Evolutionary conservation across 2,888 invertebrate genomes (phyloP), one percentile per base, ranked within the genome.

Genomic region (Seladonia tumulorum): DNA sequence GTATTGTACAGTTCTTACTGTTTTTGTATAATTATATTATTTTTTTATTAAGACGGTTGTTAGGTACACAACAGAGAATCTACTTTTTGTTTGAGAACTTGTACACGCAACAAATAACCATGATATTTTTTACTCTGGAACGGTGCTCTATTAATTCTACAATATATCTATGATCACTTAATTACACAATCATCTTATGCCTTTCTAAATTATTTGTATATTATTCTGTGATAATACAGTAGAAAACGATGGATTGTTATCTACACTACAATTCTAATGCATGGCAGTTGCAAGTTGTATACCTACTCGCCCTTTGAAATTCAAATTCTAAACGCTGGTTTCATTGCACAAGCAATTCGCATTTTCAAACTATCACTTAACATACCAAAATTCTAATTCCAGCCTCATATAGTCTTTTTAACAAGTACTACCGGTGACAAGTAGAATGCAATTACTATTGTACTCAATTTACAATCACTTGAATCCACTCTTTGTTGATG

Each of bases 91-190:
- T 57, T 49, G 22, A 35, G n/a, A 76, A 39, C 73, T 35, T 81
- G 49, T 78, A 72, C 66, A 79, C 16, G 29, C 76, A 86, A 86
- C 79, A 79, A 81, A 79, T 79, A 77, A 79, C 79, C 60, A 22
- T 75, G 74, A 80, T 71, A 78, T 60, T 81, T 82, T 82, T 85
- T 87, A 78, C 77, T 87, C 86, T 82, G 82, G 75, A 78, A 86
- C 79, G 82, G 79, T 86, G 82, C 82, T 87, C 79, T 86, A 86
- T 86, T 81, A 78, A 79, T n/a, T 81, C 81, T 85, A 79, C 76
- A 16, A 76, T 81, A 85, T 82, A 70, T 74, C 68, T 85, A 85
- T 79, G 60, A 5, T 79, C 53, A 25, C 71, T 78, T 86, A 87
- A 86, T 83, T 87, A 87, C 71, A 79, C 81, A 81, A 79, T 87